Percentiles rank a stretch among this genome's conserved stretches.
Conservation (phyloP, 2,888 invertebrate species). For the Athalia circularis region DNA sequence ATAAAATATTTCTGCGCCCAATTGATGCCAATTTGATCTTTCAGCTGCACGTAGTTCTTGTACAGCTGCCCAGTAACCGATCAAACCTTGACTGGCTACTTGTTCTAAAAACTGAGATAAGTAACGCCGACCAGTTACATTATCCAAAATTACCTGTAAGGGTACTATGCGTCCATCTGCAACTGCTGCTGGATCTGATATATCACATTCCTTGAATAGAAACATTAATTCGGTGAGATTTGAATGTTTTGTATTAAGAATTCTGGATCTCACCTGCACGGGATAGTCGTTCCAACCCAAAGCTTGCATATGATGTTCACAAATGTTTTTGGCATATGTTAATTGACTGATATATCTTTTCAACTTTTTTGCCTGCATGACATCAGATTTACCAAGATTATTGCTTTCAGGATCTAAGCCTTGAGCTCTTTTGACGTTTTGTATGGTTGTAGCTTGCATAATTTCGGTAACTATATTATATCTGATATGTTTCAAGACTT, state of each 20-base stretch:
- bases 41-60: slow-evolving; percentile 88
- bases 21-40: slow-evolving; percentile 87
- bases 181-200: slow-evolving; percentile 60
- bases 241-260: background rate
- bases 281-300: slow-evolving; percentile 85
- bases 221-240: slow-evolving; percentile 16
- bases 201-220: slow-evolving; percentile 61
- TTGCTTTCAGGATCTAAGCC: slow-evolving; percentile 82
- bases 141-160: slow-evolving; percentile 84
- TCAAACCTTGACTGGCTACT: slow-evolving; percentile 87
- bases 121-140: slow-evolving; percentile 86
- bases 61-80: slow-evolving; percentile 91
- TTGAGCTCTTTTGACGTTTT: slow-evolving; percentile 91
- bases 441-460: slow-evolving; percentile 94
- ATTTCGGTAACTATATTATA: slow-evolving; percentile 93
- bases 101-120: slow-evolving; percentile 89
- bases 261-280: slow-evolving; percentile 61
- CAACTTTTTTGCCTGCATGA: slow-evolving; percentile 85
- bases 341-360: slow-evolving; percentile 90
- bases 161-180: slow-evolving; percentile 76
- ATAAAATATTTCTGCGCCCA: slow-evolving; percentile 94
- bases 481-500: slow-evolving; percentile 89
- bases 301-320: slow-evolving; percentile 84
- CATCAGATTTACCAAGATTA: slow-evolving; percentile 83
- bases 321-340: slow-evolving; percentile 87